A percentile compares a stretch with the other conserved stretches of the same genome.
Evolutionary conservation across 2,888 invertebrate species (phyloP).

Genomic region (Poecilus cupreus): DNA sequence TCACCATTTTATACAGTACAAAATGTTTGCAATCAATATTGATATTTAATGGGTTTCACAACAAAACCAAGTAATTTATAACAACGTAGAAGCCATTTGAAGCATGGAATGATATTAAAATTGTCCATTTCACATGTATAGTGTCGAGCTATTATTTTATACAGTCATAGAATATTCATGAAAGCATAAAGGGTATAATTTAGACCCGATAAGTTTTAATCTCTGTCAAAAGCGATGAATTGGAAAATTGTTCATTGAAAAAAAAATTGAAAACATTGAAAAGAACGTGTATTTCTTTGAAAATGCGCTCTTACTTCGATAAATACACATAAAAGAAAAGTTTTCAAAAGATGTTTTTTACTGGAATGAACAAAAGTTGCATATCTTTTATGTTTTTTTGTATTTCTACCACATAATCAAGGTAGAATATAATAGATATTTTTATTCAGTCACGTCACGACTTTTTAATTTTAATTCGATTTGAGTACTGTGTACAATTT

Average conservation of each 20-base stretch:
- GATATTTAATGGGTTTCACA: slow-evolving; percentile 4
- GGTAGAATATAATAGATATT: neutral
- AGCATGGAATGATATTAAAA: neutral
- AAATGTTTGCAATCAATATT: neutral
- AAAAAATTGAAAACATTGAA: slow-evolving; percentile 9
- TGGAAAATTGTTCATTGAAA: neutral
- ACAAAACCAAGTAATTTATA: neutral
- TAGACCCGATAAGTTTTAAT: slow-evolving; percentile 12
- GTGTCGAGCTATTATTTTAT: neutral
- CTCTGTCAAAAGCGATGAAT: slow-evolving; percentile 13
- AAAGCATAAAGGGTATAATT: slow-evolving; percentile 14
- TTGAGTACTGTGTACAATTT: no score
- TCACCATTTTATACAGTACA: neutral
- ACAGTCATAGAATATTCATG: slow-evolving; percentile 9
- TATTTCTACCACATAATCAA: neutral
- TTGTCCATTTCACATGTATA: neutral
- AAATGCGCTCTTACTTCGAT: slow-evolving; percentile 3
- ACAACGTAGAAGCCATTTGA: neutral
- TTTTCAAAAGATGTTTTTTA: slow-evolving; percentile 16
- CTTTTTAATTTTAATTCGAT: no score
- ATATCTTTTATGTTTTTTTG: slow-evolving; percentile 5
- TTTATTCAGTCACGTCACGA: no score
- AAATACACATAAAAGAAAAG: slow-evolving; percentile 21
- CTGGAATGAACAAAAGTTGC: neutral
- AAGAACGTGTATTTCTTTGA: slow-evolving; percentile 12